These are phyloP conservation scores for Polydrusus tereticollis DNA, from an alignment of 2,888 invertebrate species.

Conservation along the genomic window DNA sequence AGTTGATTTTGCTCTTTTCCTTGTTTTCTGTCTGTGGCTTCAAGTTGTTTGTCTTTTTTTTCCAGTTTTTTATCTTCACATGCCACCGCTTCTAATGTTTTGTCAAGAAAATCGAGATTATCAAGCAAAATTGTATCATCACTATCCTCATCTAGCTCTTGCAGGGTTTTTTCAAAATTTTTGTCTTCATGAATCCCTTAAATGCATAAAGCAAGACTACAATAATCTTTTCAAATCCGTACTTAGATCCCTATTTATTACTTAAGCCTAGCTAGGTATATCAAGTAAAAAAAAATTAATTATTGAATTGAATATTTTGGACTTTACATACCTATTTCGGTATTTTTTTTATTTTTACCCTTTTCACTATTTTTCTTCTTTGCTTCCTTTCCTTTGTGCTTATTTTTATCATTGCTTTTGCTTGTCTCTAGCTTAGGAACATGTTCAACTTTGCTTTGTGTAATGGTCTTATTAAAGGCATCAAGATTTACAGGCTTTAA, in stretches of 20 bases:
- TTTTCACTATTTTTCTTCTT: slow-evolving; percentile 36
- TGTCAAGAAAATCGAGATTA: slow-evolving; percentile 59
- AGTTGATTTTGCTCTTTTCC: slow-evolving; percentile 5
- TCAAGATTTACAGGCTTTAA: slow-evolving; percentile 68
- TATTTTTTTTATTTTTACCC: slow-evolving; percentile 9
- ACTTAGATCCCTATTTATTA: too few species aligned
- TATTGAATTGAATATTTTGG: too few species aligned
- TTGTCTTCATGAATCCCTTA: slow-evolving; percentile 75
- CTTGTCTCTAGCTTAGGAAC: slow-evolving; percentile 41
- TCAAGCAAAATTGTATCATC: slow-evolving; percentile 60
- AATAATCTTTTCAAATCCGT: too few species aligned
- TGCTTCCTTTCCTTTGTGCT: slow-evolving; percentile 38
- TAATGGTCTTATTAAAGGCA: slow-evolving; percentile 76
- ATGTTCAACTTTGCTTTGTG: slow-evolving; percentile 66
- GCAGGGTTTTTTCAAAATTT: slow-evolving; percentile 78
- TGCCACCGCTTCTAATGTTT: slow-evolving; percentile 56
- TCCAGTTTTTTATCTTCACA: slow-evolving; percentile 10
- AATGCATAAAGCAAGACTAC: slow-evolving; percentile 53
- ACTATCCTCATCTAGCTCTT: slow-evolving; percentile 73
- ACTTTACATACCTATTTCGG: slow-evolving; percentile 17
- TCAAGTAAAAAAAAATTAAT: background rate
- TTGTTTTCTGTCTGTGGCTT: slow-evolving; percentile 21
- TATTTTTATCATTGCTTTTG: slow-evolving; percentile 5
- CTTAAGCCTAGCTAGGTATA: too few species aligned
- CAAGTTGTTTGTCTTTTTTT: slow-evolving; percentile 39